phyloP scores from a whole-genome alignment of 2,888 invertebrate genomes.

The Morpho deidamia region DNA sequence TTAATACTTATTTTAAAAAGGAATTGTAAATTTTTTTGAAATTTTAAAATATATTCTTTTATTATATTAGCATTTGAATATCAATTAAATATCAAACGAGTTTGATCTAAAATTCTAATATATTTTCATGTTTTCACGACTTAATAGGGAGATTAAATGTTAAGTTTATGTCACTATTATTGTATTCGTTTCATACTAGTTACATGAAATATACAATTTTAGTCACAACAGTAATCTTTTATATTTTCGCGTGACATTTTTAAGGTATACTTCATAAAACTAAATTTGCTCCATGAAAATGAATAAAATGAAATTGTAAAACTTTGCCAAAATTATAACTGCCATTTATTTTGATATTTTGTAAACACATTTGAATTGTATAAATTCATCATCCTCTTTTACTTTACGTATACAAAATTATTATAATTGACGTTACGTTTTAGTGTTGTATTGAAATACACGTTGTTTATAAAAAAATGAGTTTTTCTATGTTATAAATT shows the following conservation, averaged over 20 bases:
- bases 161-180: too few relatives aligned
- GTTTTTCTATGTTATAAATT: constrained; percentile 36
- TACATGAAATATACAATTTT: too few relatives aligned
- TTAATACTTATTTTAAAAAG: too few relatives aligned
- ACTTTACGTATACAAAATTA: constrained; percentile 45
- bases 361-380: constrained; percentile 39
- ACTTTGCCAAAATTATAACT: constrained; percentile 58
- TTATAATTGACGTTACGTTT: constrained; percentile 60
- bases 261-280: background rate
- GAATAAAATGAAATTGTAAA: constrained; percentile 21
- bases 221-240: too few relatives aligned
- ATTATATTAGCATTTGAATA: background rate
- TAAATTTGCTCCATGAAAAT: background rate
- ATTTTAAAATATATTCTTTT: background rate
- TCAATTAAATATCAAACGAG: background rate
- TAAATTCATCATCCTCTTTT: constrained; percentile 44
- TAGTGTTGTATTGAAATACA: constrained; percentile 69
- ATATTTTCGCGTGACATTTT: too few relatives aligned
- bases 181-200: too few relatives aligned
- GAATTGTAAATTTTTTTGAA: too few relatives aligned
- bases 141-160: too few relatives aligned
- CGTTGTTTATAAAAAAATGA: constrained; percentile 52
- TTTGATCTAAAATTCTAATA: too few relatives aligned
- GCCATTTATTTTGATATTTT: constrained; percentile 51
- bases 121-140: too few relatives aligned